Conservation (phyloP, 1,140 invertebrate species). For the Araneus ventricosus region DNA sequence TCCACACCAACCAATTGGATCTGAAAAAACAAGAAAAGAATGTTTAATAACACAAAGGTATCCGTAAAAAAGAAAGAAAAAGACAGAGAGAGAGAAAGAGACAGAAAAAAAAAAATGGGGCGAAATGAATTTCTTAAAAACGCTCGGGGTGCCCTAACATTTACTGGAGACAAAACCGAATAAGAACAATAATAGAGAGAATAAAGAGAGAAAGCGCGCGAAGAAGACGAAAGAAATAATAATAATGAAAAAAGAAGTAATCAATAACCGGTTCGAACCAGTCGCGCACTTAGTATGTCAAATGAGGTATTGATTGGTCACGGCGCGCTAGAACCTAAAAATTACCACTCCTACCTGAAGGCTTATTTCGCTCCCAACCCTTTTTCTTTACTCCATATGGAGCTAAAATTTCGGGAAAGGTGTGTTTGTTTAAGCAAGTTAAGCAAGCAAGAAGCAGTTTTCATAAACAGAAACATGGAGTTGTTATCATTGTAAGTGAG, state of each 20-base stretch:
- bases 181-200: slow-evolving; percentile 48
- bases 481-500: neutral
- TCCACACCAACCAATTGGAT: slow-evolving; percentile 59
- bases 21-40: slow-evolving; percentile 45
- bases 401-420: neutral
- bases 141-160: slow-evolving; percentile 33
- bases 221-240: slow-evolving; percentile 19
- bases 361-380: neutral
- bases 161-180: slow-evolving; percentile 57
- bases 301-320: slow-evolving; percentile 60
- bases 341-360: slow-evolving; percentile 24
- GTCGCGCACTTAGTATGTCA: slow-evolving; percentile 55
- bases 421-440: slow-evolving; percentile 22
- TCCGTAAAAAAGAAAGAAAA: slow-evolving; percentile 7
- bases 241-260: slow-evolving; percentile 35
- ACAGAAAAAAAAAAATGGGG: neutral
- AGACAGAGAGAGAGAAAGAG: neutral
- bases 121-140: slow-evolving; percentile 70
- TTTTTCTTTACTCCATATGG: neutral
- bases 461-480: slow-evolving; percentile 24
- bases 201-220: neutral
- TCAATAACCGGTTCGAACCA: slow-evolving; percentile 59
- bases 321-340: neutral
- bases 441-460: neutral
- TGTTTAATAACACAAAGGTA: slow-evolving; percentile 64